Evolutionary conservation across 2,888 invertebrate species (phyloP), one percentile per base, ranked within the genome.

Genomic region (Tetragonula carbonaria): DNA sequence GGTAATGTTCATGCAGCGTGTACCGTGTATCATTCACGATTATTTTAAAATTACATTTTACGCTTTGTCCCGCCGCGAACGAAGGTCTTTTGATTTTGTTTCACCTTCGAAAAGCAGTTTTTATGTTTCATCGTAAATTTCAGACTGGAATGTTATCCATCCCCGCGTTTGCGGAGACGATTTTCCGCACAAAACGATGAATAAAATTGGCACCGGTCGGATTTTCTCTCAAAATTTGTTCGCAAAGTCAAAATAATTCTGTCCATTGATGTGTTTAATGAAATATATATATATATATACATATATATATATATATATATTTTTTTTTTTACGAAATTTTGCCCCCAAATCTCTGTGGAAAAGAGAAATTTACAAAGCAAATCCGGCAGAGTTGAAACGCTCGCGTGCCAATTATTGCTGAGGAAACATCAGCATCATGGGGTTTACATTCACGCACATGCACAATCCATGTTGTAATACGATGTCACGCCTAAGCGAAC

Each of bases 401-500:
- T 28, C 62, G 28, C 6, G 18, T 23, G 23, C 23, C 18, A 18
- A 45, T 62, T 73, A 50, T 73, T 59, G 14, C 45, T 50, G 45
- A 45, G 5, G 18, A 50, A 45, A 57, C 53, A 71, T 57, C 70
- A 13, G 18, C 28, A 28, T 28, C 50, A 14, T 2, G 33, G 38
- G 65, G 65, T 63, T 28, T 65, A 50, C 55, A 50, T 57, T 65
- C 57, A 66, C 21, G 57, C 70, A 14, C 51, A 23, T 38, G 76
- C 57, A 21, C 21, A 45, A 50, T 80, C 45, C 45, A 45, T 8
- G 45, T 8, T 45, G 45, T 77, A 77, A 77, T 51, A 13, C 23
- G 53, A 71, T 65, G 65, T 28, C n/a, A 33, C 77, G 50, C 71
- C 70, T 63, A 75, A 68, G 68, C 63, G 67, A 70, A 70, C 51